phyloP scores from a whole-genome alignment of 2,888 invertebrate genomes.

The Meiosimyza decipiens region DNA sequence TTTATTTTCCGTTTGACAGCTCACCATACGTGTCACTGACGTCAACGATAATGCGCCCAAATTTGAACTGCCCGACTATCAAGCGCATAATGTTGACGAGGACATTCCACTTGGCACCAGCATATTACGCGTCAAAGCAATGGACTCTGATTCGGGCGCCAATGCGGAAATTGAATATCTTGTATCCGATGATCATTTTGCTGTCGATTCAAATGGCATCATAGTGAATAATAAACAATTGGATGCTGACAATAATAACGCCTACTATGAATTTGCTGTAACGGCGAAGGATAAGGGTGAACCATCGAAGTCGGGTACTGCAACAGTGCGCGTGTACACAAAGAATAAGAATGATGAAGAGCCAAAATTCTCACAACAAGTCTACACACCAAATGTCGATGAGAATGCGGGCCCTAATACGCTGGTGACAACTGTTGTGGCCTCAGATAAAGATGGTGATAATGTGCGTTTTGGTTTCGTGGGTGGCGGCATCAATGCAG shows the following conservation, averaged over 20 bases:
- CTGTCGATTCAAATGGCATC: conserved; percentile 91
- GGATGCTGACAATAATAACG: conserved; percentile 96
- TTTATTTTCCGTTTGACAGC: conserved; percentile 69
- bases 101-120: conserved; percentile 92
- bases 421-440: conserved; percentile 94
- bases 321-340: conserved; percentile 95
- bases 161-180: conserved; percentile 95
- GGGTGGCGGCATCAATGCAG: conserved; percentile 88
- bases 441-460: conserved; percentile 97
- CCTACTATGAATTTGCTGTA: conserved; percentile 94
- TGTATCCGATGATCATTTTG: conserved; percentile 92
- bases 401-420: conserved; percentile 96
- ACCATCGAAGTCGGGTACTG: conserved; percentile 90
- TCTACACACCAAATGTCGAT: conserved; percentile 95
- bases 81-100: conserved; percentile 95
- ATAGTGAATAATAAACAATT: conserved; percentile 93
- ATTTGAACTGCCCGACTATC: conserved; percentile 96
- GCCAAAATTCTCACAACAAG: conserved; percentile 96
- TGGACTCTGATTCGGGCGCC: conserved; percentile 93
- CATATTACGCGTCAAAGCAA: conserved; percentile 94
- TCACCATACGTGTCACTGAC: conserved; percentile 93
- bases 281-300: conserved; percentile 96
- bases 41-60: conserved; percentile 98
- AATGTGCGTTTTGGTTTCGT: conserved; percentile 93
- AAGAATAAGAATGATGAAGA: conserved; percentile 98